Evolutionary conservation across 1,140 invertebrate species (phyloP).

Genomic region (Drosophila mauritiana): DNA sequence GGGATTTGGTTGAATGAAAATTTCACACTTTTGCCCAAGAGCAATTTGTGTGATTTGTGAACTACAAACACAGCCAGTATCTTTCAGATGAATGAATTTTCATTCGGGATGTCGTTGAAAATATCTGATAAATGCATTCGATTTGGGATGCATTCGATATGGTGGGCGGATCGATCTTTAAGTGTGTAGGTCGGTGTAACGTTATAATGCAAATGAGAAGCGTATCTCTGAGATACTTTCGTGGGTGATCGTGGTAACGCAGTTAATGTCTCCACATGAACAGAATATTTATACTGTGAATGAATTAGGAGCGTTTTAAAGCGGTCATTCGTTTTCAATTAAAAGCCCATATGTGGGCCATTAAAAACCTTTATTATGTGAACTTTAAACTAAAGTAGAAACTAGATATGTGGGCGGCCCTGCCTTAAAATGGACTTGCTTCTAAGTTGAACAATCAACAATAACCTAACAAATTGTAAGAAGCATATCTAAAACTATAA

Average conservation of each 20-base stretch:
- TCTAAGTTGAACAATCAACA: too few species aligned
- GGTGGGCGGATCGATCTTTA: constrained; percentile 14
- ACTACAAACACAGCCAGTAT: constrained; percentile 32
- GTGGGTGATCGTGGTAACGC: constrained; percentile 9
- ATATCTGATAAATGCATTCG: constrained; percentile 11
- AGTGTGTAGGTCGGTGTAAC: background rate
- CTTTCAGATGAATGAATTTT: constrained; percentile 19
- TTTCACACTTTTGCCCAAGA: constrained; percentile 50
- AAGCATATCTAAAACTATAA: too few species aligned
- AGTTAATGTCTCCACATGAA: background rate
- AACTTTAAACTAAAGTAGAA: too few species aligned
- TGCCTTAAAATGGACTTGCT: too few species aligned
- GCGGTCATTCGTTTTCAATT: too few species aligned
- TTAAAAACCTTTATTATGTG: too few species aligned
- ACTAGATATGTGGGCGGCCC: too few species aligned
- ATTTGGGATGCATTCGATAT: constrained; percentile 27
- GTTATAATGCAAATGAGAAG: constrained; percentile 6
- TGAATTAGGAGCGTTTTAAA: too few species aligned
- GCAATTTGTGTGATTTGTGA: constrained; percentile 68
- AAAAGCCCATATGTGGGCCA: too few species aligned
- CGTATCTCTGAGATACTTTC: constrained; percentile 19
- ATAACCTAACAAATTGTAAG: too few species aligned
- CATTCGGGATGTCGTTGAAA: constrained; percentile 14
- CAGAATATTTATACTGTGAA: too few species aligned
- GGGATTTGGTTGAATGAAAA: constrained; percentile 52